Evolutionary conservation across 1,140 invertebrate species (phyloP).

Genomic region (Pentalonia nigronervosa): DNA sequence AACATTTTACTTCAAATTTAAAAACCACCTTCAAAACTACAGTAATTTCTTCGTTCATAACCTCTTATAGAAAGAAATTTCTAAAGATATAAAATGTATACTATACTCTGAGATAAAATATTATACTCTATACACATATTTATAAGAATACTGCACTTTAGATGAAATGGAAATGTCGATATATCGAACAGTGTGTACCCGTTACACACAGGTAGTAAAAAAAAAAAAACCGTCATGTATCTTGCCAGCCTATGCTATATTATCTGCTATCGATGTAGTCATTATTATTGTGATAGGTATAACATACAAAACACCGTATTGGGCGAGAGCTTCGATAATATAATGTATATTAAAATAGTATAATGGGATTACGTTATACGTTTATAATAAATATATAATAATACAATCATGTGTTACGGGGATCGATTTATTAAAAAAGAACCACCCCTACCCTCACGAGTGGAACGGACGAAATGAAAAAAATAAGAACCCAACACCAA

Average conservation of each 20-base stretch:
- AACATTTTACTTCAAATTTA: too few species aligned
- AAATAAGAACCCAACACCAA: not conserved
- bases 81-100: too few species aligned
- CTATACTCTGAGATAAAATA: too few species aligned
- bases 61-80: too few species aligned
- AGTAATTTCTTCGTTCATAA: too few species aligned
- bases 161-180: too few species aligned
- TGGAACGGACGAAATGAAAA: not conserved
- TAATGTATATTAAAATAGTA: not conserved
- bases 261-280: not conserved
- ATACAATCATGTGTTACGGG: not conserved
- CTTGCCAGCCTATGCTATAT: not conserved
- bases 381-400: not conserved
- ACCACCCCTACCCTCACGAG: too few species aligned
- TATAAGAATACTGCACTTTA: too few species aligned
- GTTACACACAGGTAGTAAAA: too few species aligned
- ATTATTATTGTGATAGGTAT: not conserved
- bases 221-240: not conserved
- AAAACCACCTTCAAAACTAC: too few species aligned
- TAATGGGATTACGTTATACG: not conserved
- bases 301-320: not conserved
- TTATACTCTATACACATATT: too few species aligned
- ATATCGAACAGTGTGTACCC: too few species aligned
- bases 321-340: not conserved
- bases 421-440: not conserved